These are phyloP conservation scores for Menidia menidia DNA, from an alignment of 2,797 vertebrate genomes.

Conservation along the genomic window DNA sequence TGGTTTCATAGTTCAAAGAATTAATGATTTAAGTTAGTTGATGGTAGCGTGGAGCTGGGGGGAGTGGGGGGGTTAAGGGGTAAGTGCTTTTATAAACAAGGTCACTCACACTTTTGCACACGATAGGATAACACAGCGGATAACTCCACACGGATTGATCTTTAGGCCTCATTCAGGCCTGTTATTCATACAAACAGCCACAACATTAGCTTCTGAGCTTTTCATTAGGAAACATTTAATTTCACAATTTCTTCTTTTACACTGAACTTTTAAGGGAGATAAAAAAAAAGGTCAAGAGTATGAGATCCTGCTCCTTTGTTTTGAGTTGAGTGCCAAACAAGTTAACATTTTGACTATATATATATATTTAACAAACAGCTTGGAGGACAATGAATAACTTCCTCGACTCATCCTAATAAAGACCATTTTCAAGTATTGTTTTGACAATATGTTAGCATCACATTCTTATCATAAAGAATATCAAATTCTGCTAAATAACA, in stretches of 20 bases:
- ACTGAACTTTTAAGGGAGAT: not conserved
- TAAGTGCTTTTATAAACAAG: conserved; percentile 16
- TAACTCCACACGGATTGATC: conserved; percentile 23
- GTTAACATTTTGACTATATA: not conserved
- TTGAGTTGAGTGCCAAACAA: conserved; percentile 8
- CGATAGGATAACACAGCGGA: conserved; percentile 6
- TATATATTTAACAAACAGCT: not conserved
- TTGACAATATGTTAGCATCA: not conserved
- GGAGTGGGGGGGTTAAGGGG: too few species aligned
- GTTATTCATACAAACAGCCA: conserved; percentile 9
- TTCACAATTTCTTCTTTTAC: conserved; percentile 1
- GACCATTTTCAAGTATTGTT: not conserved
- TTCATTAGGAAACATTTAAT: conserved; percentile 22
- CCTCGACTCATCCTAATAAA: not conserved
- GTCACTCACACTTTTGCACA: conserved; percentile 2
- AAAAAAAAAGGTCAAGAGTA: not conserved
- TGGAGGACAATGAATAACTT: not conserved
- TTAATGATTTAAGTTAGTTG: conserved; percentile 23
- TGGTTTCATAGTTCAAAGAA: conserved; percentile 9
- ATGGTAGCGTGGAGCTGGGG: conserved; percentile 13
- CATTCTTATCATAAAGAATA: not conserved
- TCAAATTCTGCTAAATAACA: not conserved
- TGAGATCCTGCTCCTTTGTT: not conserved
- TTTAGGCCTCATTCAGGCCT: conserved; percentile 6
- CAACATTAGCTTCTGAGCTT: conserved; percentile 3